Base-by-base conservation (phyloP, 2,113 vertebrate genomes). In the Columba livia region DNA sequence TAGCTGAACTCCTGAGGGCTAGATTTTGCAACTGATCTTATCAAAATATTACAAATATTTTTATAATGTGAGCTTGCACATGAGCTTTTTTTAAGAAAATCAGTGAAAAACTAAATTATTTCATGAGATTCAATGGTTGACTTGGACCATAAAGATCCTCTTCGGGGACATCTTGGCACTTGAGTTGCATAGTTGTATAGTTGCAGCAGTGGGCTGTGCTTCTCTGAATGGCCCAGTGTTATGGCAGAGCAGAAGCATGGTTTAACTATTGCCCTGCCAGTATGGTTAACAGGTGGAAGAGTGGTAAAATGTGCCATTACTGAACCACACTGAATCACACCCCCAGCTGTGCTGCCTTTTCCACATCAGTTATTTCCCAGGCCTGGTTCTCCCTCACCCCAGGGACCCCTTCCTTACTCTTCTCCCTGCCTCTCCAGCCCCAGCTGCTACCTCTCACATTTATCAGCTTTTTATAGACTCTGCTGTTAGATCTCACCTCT, bases 221-320 rank as follows among this genome's bases (percentile, higher is more conserved):
- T 26, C 54, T 86, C n/a, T 42, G 56, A 26, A 18, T 1, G 4
- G 47, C 79, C 18, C 40, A 51, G 73, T 15, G 13, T 21, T 15
- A 21, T 9, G 44, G 40, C 29, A 53, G 19, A 42, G 32, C 28
- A 56, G 84, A 15, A 65, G 26, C 34, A 31, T 0, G 0, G 29
- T 48, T 75, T 48, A 31, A 44, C 14, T 71, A 36, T 3, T n/a
- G 42, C 61, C 24, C 71, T 81, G 44, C 28, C 64, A 24, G 38
- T 26, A 14, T 26, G 7, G 34, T 80, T 64, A 54, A 64, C 34
- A 38, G 24, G 25, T 47, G 15, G 29, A 36, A 28, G 18, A 32
- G 19, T 13, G 50, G n/a, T 72, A 56, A 67, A 56, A 47, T 4
- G 25, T 0, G 1, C 12, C 20, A 29, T 44, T 34, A 34, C 11